Percentiles rank a stretch among this genome's conserved stretches.
Evolutionary conservation across 1,140 invertebrate genomes (phyloP).

Genomic region (Trialeurodes vaporariorum): DNA sequence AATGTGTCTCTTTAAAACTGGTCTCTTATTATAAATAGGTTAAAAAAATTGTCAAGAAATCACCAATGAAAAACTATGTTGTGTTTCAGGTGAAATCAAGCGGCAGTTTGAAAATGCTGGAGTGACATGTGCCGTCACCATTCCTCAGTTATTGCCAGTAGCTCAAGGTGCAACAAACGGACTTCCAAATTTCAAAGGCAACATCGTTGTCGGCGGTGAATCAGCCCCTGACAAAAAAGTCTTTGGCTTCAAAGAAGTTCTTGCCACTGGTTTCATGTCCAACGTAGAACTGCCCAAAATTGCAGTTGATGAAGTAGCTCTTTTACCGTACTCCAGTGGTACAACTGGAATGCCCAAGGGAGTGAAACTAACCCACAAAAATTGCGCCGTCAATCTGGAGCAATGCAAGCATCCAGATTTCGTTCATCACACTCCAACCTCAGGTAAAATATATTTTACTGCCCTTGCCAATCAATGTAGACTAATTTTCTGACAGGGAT

Average conservation of each 20-base stretch:
- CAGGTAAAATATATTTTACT: too few relatives aligned
- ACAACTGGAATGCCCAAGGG: constrained; percentile 87
- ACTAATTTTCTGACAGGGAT: too few relatives aligned
- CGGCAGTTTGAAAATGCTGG: constrained; percentile 54
- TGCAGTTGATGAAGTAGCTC: constrained; percentile 26
- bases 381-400: constrained; percentile 52
- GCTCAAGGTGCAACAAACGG: constrained; percentile 40
- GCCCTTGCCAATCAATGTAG: too few relatives aligned
- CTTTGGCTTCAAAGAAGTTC: constrained; percentile 40
- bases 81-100: constrained; percentile 46
- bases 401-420: constrained; percentile 40
- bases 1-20: too few relatives aligned
- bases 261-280: constrained; percentile 29
- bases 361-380: constrained; percentile 70
- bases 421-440: constrained; percentile 19
- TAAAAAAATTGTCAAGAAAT: not conserved
- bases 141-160: constrained; percentile 47
- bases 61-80: constrained; percentile 4
- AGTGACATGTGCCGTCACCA: constrained; percentile 51
- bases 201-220: constrained; percentile 53
- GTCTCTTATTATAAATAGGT: too few relatives aligned
- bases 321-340: constrained; percentile 67
- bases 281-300: constrained; percentile 16
- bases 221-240: constrained; percentile 38
- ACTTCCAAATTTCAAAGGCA: constrained; percentile 52